A percentile compares a stretch with the other conserved stretches of the same genome.
Conservation (phyloP, 2,888 invertebrate species). For the Lymantria dispar region DNA sequence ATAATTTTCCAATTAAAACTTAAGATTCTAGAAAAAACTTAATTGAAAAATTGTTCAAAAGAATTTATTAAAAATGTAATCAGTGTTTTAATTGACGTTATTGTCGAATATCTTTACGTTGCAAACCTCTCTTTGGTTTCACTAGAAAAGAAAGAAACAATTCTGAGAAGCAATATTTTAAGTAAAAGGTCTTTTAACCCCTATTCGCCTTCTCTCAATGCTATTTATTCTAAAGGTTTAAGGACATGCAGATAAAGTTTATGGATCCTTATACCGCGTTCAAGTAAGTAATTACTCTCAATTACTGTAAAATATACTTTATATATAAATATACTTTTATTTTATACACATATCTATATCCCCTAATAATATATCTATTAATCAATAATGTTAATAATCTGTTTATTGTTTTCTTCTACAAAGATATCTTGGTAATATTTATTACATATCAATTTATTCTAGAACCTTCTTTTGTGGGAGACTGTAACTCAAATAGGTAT, state of each 20-base stretch:
- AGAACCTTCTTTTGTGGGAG: too few species aligned
- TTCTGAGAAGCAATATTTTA: conserved; percentile 17
- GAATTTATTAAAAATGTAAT: conserved; percentile 26
- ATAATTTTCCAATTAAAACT: background rate
- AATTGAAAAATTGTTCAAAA: conserved; percentile 1
- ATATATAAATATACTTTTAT: too few species aligned
- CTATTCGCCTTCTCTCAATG: conserved; percentile 19
- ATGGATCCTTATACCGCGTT: conserved; percentile 40
- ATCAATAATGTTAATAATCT: too few species aligned
- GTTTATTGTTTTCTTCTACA: too few species aligned
- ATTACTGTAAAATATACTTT: conserved; percentile 45
- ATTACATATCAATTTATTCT: too few species aligned
- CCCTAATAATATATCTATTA: too few species aligned
- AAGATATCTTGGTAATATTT: too few species aligned
- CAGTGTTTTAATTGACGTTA: conserved; percentile 9
- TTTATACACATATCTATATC: too few species aligned
- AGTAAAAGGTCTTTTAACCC: conserved; percentile 16
- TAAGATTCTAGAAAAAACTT: background rate
- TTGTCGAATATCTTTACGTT: conserved; percentile 12
- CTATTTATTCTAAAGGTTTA: conserved; percentile 11
- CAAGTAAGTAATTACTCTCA: conserved; percentile 64
- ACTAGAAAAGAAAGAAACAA: conserved; percentile 13
- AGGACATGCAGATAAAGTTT: conserved; percentile 43
- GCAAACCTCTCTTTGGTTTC: conserved; percentile 19
- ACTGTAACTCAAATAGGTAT: too few species aligned